Base-by-base conservation (phyloP, 1,140 invertebrate species). In the Asobara japonica region DNA sequence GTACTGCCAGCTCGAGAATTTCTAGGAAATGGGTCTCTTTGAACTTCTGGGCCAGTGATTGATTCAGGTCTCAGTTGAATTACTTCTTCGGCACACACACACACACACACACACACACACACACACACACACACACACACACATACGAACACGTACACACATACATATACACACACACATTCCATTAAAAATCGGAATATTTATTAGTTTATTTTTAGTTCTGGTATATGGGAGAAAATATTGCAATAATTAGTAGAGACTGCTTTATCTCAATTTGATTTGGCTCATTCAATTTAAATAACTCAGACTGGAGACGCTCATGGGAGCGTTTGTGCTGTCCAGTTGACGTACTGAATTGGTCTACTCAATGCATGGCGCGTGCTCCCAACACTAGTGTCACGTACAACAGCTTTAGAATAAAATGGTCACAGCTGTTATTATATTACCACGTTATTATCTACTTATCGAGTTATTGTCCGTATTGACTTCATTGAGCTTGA, bases 371-470 rank as follows among this genome's bases (percentile, higher is more conserved):
- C 71, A 75, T 82, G 80, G 80, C 80, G 79, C 80, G 80, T 82
- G 80, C 80, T 82, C 71, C 71, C 76, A 16, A 78, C 69, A 41
- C 73, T 74, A 45, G 69, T 33, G 60, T 74, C 74, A 74, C 72
- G 73, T 75, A 79, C 65, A 11, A 69, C 25, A 70, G 69, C 41
- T 41, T 20, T 61, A 51, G 56, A 69, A 73, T 64, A 69, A 73
- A 61, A 72, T 64, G 36, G 22, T 73, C 75, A 67, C 67, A 77
- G 73, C 79, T 81, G 74, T 82, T 82, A 81, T 82, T 82, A 81
- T 81, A 82, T 82, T 82, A 82, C 76, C 20, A 73, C 73, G 77
- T 78, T 82, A 82, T 82, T 82, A 82, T 80, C 75, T 83, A 79
- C 79, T 81, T 81, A 83, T 83, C 78, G 80, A 65, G 76, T 79